Percentiles rank a stretch among this genome's conserved stretches.
phyloP scores from a whole-genome alignment of 2,113 vertebrate species.

The Trachemys scripta region DNA sequence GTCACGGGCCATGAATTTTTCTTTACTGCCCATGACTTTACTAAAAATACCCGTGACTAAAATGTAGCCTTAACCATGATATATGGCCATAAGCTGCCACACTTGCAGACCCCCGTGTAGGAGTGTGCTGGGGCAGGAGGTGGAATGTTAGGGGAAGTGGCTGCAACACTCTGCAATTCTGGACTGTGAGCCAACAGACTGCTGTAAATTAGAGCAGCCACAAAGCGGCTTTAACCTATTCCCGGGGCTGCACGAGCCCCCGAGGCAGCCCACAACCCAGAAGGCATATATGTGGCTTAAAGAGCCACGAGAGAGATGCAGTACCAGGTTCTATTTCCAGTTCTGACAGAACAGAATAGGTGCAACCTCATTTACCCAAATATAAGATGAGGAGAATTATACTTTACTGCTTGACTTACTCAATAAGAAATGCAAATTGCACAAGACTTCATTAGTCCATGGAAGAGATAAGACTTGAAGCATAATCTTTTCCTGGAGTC shows the following conservation, averaged over 20 bases:
- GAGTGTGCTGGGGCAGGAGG: not conserved
- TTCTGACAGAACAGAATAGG: not conserved
- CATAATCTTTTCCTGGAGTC: not conserved
- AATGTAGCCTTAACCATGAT: not conserved
- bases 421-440: not conserved
- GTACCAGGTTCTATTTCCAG: not conserved
- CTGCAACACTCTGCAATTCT: not conserved
- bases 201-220: not conserved
- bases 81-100: not conserved
- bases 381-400: not conserved
- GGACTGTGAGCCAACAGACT: not conserved
- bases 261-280: not conserved
- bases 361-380: not conserved
- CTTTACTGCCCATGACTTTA: too few species aligned
- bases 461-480: not conserved
- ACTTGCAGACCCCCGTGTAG: not conserved
- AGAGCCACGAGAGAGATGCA: not conserved
- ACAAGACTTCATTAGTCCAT: not conserved
- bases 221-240: not conserved
- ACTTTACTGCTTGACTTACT: not conserved
- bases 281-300: not conserved
- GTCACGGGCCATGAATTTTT: too few species aligned
- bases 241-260: not conserved
- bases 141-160: not conserved
- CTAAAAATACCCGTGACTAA: too few species aligned